These are phyloP conservation scores for Pristionchus arcanus DNA, from an alignment of 2,888 invertebrate genomes.

Conservation along the genomic window DNA sequence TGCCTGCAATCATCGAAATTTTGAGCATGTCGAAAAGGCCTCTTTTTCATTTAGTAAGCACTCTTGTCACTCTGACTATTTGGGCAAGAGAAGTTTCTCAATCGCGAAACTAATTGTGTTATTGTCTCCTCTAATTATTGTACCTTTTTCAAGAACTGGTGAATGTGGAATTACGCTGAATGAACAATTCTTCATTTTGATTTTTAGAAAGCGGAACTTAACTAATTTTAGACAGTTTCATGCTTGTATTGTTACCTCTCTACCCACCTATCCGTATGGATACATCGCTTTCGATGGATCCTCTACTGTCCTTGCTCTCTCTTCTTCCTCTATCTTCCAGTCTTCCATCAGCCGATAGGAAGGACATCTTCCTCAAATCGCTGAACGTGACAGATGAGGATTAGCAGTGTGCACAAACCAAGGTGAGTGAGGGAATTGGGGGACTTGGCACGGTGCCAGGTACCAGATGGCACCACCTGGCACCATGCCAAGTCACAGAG, in stretches of 20 bases:
- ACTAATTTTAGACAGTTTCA: background rate
- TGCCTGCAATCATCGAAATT: constrained; percentile 53
- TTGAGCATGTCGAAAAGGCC: no score
- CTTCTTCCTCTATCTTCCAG: constrained; percentile 74
- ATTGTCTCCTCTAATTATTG: no score
- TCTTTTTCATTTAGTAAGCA: no score
- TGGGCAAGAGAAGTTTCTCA: no score
- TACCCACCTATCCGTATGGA: constrained; percentile 71
- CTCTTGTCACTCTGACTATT: no score
- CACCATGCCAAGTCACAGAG: background rate
- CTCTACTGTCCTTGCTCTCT: constrained; percentile 74
- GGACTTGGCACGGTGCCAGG: constrained; percentile 7
- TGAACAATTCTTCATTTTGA: no score
- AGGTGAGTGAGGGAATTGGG: background rate
- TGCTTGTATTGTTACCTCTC: background rate
- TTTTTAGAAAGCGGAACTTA: background rate
- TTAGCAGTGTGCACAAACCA: background rate
- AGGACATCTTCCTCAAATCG: constrained; percentile 76
- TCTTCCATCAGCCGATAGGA: constrained; percentile 77
- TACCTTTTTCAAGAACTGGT: no score
- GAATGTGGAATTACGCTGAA: no score
- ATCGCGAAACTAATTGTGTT: no score
- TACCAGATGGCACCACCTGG: background rate
- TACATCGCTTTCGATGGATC: constrained; percentile 76
- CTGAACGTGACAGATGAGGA: constrained; percentile 46